Base-by-base conservation (phyloP, 2,797 vertebrate genomes). In the Echiichthys vipera region DNA sequence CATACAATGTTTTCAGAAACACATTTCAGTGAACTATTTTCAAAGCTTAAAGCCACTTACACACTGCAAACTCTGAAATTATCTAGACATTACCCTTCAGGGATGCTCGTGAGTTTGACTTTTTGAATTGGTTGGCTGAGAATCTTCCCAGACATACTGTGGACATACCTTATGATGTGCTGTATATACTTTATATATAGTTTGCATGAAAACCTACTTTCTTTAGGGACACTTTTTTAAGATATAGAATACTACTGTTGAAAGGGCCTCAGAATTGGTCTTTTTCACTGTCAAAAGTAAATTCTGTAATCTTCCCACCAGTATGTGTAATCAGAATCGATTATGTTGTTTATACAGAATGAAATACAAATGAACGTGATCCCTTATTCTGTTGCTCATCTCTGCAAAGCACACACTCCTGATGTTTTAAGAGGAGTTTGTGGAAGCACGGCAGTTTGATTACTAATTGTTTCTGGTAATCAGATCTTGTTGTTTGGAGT, bases 401-500 rank as follows among this genome's bases (percentile, higher is more conserved):
- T 57, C 22, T 32, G 5, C 24, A 37, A 15, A 15, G 37, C 45
- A 36, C 29, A 30, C 11, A 0, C n/a, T 17, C 24, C 49, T 56
- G 20, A 37, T 47, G 32, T 39, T 49, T 13, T 20, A 15, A 18
- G 46, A 53, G n/a, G n/a, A 47, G 10, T 56, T 17, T 32, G 15
- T 40, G 5, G 27, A 11, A 18, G 4, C 11, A 1, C 46, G 39
- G 18, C 15, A 30, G 43, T 56, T 39, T 72, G 50, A 66, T 37
- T 15, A 40, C 11, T 56, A n/a, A 58, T 59, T 7, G 30, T 50
- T 68, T 59, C 25, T 54, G 29, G 15, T 53, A 10, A 69, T 39
- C 25, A 64, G 40, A 51, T 78, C 32, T 65, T 40, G 5, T n/a
- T 5, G 47, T 81, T 79, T 58, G 51, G 12, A 68, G 22, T 50